Base-by-base conservation (phyloP, 2,888 invertebrate genomes). In the Dryocosmus kuriphilus region DNA sequence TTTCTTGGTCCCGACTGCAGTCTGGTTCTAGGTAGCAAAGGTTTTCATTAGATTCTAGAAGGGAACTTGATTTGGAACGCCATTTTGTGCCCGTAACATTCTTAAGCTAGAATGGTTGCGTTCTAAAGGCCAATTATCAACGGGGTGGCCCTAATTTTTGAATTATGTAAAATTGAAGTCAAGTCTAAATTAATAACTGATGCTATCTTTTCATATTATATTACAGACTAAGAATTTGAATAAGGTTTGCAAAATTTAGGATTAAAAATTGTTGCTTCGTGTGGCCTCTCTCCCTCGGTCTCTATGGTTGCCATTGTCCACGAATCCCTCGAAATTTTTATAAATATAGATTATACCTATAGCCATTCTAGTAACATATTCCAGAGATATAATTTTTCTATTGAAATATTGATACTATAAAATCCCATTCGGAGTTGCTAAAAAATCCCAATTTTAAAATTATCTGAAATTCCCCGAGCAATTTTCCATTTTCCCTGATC, bases 1-100 rank as follows among this genome's bases (percentile, higher is more conserved):
- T 63, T 32, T 63, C 63, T 63, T 63, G 63, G 63, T 65, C 65
- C 65, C 65, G 24, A 65, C 24, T n/a, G 38, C 38, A 41, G 65
- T 65, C 65, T 65, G 65, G 3, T 65, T 65, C 65, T 65, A 16
- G 24, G 16, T 38, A 65, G 38, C 4, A 65, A 65, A 65, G 38
- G 24, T 24, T 65, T 38, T 65, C 14, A 65, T 65, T 41, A 65
- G 16, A 63, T 11, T 22, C 35, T 65, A 41, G 6, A 57, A 8
- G 65, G 8, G 2, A n/a, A 22, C 32, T 63, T 16, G 7, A 62
- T 11, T 19, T 4, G n/a, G 2, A 11, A 9, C 71, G 51, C 71
- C 71, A 71, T 71, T 71, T 71, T 71, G 71, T 71, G 71, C 22
- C 38, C 22, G 22, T 38, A 27, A 65, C 41, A 14, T 24, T 24